A percentile compares a stretch with the other conserved stretches of the same genome.
phyloP scores from a whole-genome alignment of 2,113 vertebrate genomes.

The Emydocephalus ijimae region DNA sequence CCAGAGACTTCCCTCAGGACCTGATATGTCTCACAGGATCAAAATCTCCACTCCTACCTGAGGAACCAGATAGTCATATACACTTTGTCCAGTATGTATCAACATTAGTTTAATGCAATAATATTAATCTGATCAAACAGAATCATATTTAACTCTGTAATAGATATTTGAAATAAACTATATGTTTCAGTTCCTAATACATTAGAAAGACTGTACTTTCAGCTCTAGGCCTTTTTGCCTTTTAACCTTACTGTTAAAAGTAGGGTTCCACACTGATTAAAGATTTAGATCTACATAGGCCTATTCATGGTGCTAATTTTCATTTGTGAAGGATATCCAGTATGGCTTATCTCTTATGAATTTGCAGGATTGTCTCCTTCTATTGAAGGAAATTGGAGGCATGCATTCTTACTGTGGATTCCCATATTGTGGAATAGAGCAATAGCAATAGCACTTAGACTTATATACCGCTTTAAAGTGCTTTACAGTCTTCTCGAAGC shows the following conservation, averaged over 20 bases:
- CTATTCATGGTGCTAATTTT: not conserved
- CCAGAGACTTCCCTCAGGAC: not conserved
- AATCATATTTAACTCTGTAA: not conserved
- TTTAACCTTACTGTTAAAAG: not conserved
- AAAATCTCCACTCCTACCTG: not conserved
- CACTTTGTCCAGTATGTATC: not conserved
- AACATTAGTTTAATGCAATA: not conserved
- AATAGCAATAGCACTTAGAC: no score
- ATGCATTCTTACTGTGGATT: not conserved
- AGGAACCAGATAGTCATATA: not conserved
- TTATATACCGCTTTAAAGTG: no score
- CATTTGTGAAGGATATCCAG: not conserved
- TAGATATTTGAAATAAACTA: not conserved
- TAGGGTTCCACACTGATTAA: not conserved
- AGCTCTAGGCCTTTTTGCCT: not conserved
- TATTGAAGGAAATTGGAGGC: not conserved
- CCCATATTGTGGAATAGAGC: not conserved
- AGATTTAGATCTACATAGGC: not conserved
- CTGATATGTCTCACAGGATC: not conserved
- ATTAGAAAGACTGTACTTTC: not conserved
- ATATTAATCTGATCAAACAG: not conserved
- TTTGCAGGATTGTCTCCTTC: not conserved
- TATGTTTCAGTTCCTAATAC: not conserved
- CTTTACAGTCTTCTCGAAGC: no score
- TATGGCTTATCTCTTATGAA: not conserved